Conservation (phyloP, 2,888 invertebrate genomes). For the Heliconius erato region DNA sequence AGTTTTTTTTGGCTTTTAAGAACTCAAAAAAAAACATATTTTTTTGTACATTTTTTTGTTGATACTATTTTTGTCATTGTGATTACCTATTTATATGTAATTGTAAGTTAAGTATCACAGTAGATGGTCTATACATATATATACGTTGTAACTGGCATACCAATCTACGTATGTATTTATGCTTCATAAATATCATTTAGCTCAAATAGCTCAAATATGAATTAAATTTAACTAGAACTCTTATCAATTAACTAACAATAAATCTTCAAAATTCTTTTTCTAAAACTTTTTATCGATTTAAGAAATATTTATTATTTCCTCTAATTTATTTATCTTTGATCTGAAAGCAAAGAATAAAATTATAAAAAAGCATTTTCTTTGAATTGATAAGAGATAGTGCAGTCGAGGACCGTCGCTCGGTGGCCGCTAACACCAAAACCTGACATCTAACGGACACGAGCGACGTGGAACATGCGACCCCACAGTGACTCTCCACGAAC, state of each 20-base stretch:
- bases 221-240: background rate
- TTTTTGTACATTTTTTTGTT: too few relatives aligned
- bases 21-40: too few relatives aligned
- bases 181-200: background rate
- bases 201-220: background rate
- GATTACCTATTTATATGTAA: too few relatives aligned
- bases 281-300: background rate
- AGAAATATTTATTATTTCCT: background rate
- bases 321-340: background rate
- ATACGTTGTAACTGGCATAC: constrained; percentile 8
- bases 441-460: constrained; percentile 83
- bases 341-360: background rate
- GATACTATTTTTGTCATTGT: too few relatives aligned
- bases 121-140: too few relatives aligned
- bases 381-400: constrained; percentile 59
- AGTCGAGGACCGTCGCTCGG: constrained; percentile 73
- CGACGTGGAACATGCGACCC: constrained; percentile 70
- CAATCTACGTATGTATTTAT: constrained; percentile 6
- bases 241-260: constrained; percentile 16
- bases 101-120: too few relatives aligned
- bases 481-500: constrained; percentile 62
- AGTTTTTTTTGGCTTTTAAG: too few relatives aligned
- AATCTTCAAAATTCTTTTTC: too few relatives aligned
- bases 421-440: constrained; percentile 81
- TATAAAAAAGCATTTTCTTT: background rate